Percentiles rank a stretch among this genome's conserved stretches.
Evolutionary conservation across 2,113 vertebrate species (phyloP).

Genomic region (Cyphomyrus discorhynchus): DNA sequence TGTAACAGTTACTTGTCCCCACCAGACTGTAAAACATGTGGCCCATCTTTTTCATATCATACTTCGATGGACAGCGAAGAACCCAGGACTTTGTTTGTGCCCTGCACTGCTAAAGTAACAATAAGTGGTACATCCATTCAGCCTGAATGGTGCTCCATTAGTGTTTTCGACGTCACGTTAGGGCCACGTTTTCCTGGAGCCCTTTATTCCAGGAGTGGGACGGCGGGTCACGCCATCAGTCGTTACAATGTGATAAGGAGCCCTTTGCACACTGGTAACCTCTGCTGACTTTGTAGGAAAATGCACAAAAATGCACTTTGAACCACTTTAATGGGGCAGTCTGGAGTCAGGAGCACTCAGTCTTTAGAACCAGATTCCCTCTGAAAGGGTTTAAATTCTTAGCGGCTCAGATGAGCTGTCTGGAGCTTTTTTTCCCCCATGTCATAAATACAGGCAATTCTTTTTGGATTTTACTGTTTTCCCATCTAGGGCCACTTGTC

Average conservation of each 20-base stretch:
- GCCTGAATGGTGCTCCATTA: background rate
- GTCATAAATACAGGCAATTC: background rate
- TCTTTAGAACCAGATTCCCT: background rate
- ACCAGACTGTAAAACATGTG: background rate
- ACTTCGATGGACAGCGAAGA: background rate
- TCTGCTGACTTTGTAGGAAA: background rate
- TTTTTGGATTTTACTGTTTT: background rate
- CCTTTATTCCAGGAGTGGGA: background rate
- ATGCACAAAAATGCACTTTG: background rate
- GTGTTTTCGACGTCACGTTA: background rate
- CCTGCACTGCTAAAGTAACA: background rate
- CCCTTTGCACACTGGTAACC: background rate
- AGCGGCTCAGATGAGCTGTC: background rate
- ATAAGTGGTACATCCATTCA: background rate
- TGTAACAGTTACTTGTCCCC: background rate
- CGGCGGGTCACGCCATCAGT: background rate
- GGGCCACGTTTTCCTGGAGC: background rate
- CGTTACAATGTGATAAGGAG: background rate
- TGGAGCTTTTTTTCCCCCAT: background rate
- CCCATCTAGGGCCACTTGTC: no score
- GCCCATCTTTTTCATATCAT: background rate
- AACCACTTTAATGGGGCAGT: background rate
- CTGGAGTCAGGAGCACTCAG: background rate
- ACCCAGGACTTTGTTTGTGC: background rate
- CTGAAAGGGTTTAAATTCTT: background rate